A percentile compares a stretch with the other conserved stretches of the same genome.
These are phyloP conservation scores for Pterocles orientalis DNA, from an alignment of 2,113 vertebrate species.

Conservation along the genomic window DNA sequence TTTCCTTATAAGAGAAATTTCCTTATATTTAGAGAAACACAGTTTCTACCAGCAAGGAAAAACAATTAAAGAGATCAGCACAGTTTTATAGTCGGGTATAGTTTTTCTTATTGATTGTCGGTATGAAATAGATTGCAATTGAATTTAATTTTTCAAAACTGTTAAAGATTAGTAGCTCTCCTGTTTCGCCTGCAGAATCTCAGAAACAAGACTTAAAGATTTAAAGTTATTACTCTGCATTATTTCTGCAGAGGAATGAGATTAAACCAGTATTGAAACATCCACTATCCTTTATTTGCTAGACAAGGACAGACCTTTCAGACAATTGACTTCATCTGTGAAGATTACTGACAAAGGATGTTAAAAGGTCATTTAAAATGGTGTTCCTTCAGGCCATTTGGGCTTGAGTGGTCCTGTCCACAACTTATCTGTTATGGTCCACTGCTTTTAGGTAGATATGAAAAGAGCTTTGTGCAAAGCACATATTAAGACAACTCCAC, in stretches of 20 bases:
- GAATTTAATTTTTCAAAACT: not conserved
- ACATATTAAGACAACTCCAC: slow-evolving; percentile 50
- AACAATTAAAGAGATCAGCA: not conserved
- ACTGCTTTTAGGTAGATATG: slow-evolving; percentile 55
- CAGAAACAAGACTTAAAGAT: not conserved
- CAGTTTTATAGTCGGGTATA: not conserved
- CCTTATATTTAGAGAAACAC: not conserved
- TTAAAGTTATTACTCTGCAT: not conserved
- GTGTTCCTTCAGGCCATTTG: slow-evolving; percentile 21
- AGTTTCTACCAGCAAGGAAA: not conserved
- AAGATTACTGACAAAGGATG: slow-evolving; percentile 40
- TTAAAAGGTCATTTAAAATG: slow-evolving; percentile 54
- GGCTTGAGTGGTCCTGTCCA: slow-evolving; percentile 53
- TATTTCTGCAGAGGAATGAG: not conserved
- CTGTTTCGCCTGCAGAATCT: not conserved
- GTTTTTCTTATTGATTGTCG: not conserved
- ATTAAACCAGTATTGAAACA: not conserved
- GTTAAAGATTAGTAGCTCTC: not conserved
- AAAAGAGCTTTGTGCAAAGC: slow-evolving; percentile 72
- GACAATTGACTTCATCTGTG: slow-evolving; percentile 20
- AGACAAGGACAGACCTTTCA: not conserved
- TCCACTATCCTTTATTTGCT: not conserved
- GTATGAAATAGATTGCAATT: not conserved
- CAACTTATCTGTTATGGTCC: slow-evolving; percentile 43
- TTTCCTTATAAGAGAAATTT: too few relatives aligned